Evolutionary conservation across 2,888 invertebrate genomes (phyloP).

Genomic region (Anodontia alba): DNA sequence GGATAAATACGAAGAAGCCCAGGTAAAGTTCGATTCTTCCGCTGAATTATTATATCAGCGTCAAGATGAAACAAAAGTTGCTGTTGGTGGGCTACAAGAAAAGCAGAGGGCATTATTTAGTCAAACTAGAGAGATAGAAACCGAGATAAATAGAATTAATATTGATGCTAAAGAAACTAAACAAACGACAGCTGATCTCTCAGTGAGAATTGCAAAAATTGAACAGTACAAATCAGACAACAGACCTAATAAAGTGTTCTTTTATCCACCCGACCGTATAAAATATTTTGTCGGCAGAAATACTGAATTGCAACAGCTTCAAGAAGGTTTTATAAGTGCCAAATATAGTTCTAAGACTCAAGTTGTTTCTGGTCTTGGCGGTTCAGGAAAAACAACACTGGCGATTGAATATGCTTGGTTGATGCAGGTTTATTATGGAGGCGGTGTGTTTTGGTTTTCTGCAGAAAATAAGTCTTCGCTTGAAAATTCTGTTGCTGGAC

Average conservation of each 20-base stretch:
- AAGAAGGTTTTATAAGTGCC: not conserved
- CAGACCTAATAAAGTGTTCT: conserved; percentile 25
- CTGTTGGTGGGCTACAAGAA: not conserved
- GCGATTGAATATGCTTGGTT: conserved; percentile 45
- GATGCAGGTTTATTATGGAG: conserved; percentile 31
- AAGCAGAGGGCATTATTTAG: not conserved
- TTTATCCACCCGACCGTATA: conserved; percentile 34
- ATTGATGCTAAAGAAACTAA: not conserved
- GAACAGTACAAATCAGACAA: not conserved
- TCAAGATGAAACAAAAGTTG: not conserved
- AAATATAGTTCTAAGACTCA: not conserved
- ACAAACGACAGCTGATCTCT: not conserved
- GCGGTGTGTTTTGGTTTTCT: conserved; percentile 53
- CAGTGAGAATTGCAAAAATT: not conserved
- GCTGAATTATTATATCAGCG: not conserved
- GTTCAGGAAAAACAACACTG: conserved; percentile 49
- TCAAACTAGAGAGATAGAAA: not conserved
- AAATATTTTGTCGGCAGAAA: conserved; percentile 30
- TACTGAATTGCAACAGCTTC: conserved; percentile 2
- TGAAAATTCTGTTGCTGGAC: conserved; percentile 24
- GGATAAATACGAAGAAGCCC: not conserved
- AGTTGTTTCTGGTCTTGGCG: conserved; percentile 52
- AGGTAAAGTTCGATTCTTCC: not conserved
- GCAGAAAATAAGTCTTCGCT: conserved; percentile 36
- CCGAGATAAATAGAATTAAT: not conserved